A percentile compares a stretch with the other conserved stretches of the same genome.
phyloP scores from a whole-genome alignment of 2,797 vertebrate genomes.

The Centroberyx gerrardi region DNA sequence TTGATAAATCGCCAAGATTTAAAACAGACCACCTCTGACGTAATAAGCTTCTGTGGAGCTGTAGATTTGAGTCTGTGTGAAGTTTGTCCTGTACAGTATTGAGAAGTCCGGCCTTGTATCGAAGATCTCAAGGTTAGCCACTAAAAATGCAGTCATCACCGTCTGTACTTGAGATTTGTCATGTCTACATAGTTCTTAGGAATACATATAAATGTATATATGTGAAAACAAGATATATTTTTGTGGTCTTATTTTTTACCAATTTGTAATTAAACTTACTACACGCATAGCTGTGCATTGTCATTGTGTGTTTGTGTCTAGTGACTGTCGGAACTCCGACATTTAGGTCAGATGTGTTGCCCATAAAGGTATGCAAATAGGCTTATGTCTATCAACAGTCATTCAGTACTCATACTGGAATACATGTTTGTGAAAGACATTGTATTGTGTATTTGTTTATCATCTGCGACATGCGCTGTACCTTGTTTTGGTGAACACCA shows the following conservation, averaged over 20 bases:
- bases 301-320: constrained; percentile 39
- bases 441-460: not conserved
- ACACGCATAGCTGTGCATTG: constrained; percentile 42
- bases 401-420: not conserved
- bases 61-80: constrained; percentile 60
- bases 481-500: not conserved
- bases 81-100: constrained; percentile 44
- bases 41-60: constrained; percentile 80
- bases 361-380: not conserved
- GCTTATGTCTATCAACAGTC: not conserved
- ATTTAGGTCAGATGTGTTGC: not conserved
- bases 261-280: constrained; percentile 79
- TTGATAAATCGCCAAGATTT: constrained; percentile 58
- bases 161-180: constrained; percentile 61
- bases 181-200: constrained; percentile 52
- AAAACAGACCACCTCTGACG: constrained; percentile 66
- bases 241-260: constrained; percentile 73
- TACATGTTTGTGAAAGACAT: not conserved
- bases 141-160: constrained; percentile 59
- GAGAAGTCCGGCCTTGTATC: constrained; percentile 50
- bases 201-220: constrained; percentile 74
- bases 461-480: too few species aligned
- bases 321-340: constrained; percentile 7
- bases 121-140: constrained; percentile 65
- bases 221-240: constrained; percentile 82